Evolutionary conservation across 1,140 invertebrate genomes (phyloP).

Genomic region (Dolichoris vasculosae): DNA sequence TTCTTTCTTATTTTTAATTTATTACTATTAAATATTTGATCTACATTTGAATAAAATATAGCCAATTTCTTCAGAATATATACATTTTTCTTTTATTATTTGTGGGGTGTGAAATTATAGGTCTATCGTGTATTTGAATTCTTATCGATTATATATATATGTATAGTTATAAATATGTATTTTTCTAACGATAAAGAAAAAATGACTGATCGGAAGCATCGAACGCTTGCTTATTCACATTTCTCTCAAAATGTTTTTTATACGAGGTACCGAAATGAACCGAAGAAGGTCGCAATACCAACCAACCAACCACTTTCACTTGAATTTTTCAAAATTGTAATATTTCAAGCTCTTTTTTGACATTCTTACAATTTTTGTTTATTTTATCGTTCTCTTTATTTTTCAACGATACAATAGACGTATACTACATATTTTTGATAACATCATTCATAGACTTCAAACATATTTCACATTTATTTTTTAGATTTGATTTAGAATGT

Average conservation of each 20-base stretch:
- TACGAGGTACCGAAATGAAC: background rate
- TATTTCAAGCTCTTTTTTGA: background rate
- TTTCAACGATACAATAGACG: background rate
- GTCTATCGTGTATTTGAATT: too few species aligned
- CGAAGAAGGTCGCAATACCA: background rate
- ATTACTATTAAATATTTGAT: too few species aligned
- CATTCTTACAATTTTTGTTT: background rate
- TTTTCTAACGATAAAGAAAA: background rate
- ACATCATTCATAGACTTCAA: background rate
- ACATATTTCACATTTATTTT: constrained; percentile 22
- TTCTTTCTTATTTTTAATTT: too few species aligned
- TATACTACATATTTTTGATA: background rate
- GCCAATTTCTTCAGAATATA: too few species aligned
- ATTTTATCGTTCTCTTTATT: background rate
- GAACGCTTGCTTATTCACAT: background rate
- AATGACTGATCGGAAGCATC: constrained; percentile 10
- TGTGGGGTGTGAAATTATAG: too few species aligned
- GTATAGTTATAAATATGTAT: background rate
- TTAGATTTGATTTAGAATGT: background rate
- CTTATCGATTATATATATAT: background rate
- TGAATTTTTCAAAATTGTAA: constrained; percentile 47
- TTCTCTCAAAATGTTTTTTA: constrained; percentile 28
- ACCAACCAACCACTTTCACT: constrained; percentile 39
- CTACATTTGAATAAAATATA: too few species aligned
- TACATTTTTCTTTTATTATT: too few species aligned